Base-by-base conservation (phyloP, 2,888 invertebrate species). In the Leucophenga montana region DNA sequence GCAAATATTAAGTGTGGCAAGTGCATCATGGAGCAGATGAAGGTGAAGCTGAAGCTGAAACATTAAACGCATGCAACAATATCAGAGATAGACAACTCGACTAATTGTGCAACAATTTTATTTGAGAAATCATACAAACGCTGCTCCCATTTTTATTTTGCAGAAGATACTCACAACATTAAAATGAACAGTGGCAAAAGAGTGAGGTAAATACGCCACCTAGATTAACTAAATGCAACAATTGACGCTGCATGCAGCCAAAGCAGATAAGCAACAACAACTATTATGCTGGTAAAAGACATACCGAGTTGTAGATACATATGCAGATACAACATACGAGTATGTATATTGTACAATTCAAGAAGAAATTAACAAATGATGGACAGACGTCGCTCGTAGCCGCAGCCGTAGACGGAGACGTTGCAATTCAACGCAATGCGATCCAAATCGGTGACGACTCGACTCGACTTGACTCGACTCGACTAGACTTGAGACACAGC, bases 351-450 rank as follows among this genome's bases (percentile, higher is more conserved):
- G 20, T 20, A 54, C 20, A 20, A 59, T 66, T 71, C 82, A 80
- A 76, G 74, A 76, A 74, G 77, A 83, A 86, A 86, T 84, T 84
- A 86, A 82, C 87, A 84, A 86, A 80, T 86, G 87, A 86, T 81
- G 81, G 84, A 85, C 86, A 84, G 81, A 81, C 80, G 78, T 79
- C 77, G 70, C 65, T 74, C 67, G 44, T 53, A 66, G 59, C 59
- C 48, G 33, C 31, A 22, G 53, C 50, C 64, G 67, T 59, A 67
- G 71, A 66, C 50, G 44, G 31, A 53, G 18, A 59, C 33, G 31
- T 18, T 68, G 69, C 72, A 70, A n/a, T n/a, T n/a, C n/a, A n/a
- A n/a, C n/a, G 71, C 20, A 57, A 54, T 54, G 70, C 69, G 69
- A 76, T 18, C 53, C 20, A 27, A 59, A 33, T 31, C 18, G 59